Evolutionary conservation across 2,888 invertebrate species (phyloP).

Genomic region (Plebejus anna): DNA sequence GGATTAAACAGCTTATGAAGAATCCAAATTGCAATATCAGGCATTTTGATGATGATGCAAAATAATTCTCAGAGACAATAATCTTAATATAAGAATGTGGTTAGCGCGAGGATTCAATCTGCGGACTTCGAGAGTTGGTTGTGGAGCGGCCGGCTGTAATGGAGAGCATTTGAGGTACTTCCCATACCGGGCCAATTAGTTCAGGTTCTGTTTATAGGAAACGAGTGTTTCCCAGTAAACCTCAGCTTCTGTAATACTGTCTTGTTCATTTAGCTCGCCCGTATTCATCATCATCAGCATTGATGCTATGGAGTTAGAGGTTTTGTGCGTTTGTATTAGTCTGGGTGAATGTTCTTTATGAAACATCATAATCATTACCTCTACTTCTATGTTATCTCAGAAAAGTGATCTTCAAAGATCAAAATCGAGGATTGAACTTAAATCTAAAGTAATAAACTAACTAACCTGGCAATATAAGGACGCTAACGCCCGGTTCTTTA

Average conservation of each 20-base stretch:
- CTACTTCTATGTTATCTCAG: no score
- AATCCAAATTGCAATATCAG: neutral
- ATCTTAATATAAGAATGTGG: neutral
- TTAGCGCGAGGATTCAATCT: slow-evolving; percentile 33
- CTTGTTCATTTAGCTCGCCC: slow-evolving; percentile 29
- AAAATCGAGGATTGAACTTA: no score
- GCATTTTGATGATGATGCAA: neutral
- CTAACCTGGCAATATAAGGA: no score
- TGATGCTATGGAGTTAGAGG: neutral
- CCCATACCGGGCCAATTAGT: slow-evolving; percentile 59
- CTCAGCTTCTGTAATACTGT: slow-evolving; percentile 34
- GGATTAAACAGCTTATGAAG: neutral
- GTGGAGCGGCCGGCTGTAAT: slow-evolving; percentile 37
- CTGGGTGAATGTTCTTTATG: no score
- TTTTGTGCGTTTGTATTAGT: no score
- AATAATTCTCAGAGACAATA: neutral
- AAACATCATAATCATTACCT: no score
- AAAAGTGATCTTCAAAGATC: no score
- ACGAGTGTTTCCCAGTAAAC: slow-evolving; percentile 38
- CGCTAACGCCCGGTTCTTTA: no score
- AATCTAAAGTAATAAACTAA: no score
- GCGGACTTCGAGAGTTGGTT: slow-evolving; percentile 33
- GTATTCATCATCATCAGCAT: neutral
- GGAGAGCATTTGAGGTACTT: slow-evolving; percentile 48
- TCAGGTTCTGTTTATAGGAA: slow-evolving; percentile 45